Conservation (phyloP, 2,113 vertebrate species). For the Larimichthys polyactis region DNA sequence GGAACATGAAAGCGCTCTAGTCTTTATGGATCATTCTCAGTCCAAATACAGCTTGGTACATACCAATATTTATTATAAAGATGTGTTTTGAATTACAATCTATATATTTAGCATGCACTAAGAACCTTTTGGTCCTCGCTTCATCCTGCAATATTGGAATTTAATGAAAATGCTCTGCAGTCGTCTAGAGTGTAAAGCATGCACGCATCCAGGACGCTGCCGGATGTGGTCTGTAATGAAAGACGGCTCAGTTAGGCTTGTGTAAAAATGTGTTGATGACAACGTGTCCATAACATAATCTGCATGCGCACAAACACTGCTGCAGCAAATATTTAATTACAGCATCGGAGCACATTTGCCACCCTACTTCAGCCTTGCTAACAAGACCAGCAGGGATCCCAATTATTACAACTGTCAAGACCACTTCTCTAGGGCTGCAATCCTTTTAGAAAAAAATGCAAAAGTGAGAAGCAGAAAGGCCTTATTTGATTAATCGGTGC, state of each 20-base stretch:
- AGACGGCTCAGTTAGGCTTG: conserved; percentile 6
- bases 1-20: background rate
- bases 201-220: background rate
- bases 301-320: conserved; percentile 5
- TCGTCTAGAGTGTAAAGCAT: background rate
- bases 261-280: background rate
- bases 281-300: conserved; percentile 34
- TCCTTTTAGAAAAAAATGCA: conserved; percentile 46
- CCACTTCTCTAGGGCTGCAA: conserved; percentile 58
- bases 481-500: conserved; percentile 82
- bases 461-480: conserved; percentile 66
- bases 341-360: conserved; percentile 46
- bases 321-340: conserved; percentile 69
- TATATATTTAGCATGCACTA: background rate
- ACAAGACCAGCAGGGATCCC: conserved; percentile 65
- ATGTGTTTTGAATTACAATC: background rate
- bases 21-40: background rate
- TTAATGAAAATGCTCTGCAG: background rate
- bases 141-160: background rate
- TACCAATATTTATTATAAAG: background rate
- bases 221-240: conserved; percentile 10
- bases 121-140: background rate
- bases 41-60: background rate
- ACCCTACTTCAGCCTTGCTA: conserved; percentile 65
- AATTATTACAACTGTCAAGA: conserved; percentile 72